Percentiles rank a stretch among this genome's conserved stretches.
These are phyloP conservation scores for Sebastolobus alascanus DNA, from an alignment of 2,797 vertebrate species.

Conservation along the genomic window DNA sequence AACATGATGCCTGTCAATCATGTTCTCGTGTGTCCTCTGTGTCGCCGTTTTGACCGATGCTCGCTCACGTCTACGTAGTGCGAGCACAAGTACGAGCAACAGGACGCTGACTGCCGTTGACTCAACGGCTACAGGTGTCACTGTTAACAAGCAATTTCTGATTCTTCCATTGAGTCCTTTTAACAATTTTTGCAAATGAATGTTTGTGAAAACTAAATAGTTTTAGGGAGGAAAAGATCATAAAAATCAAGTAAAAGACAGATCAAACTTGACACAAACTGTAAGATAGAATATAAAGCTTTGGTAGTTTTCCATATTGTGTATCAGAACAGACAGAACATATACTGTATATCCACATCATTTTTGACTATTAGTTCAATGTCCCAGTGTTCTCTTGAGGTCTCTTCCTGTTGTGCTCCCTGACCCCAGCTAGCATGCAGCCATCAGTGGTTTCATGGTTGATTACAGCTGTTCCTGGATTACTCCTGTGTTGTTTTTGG, in stretches of 20 bases:
- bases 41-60: too few relatives aligned
- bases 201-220: background rate
- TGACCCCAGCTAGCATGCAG: slow-evolving; percentile 73
- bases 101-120: too few relatives aligned
- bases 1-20: background rate
- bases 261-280: background rate
- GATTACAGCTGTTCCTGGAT: slow-evolving; percentile 81
- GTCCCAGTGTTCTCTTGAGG: slow-evolving; percentile 64
- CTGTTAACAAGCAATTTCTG: too few relatives aligned
- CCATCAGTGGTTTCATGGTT: slow-evolving; percentile 78
- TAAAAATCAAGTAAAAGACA: background rate
- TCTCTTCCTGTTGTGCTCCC: slow-evolving; percentile 67
- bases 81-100: too few relatives aligned
- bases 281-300: background rate
- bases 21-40: too few relatives aligned
- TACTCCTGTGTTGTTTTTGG: slow-evolving; percentile 81
- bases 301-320: background rate
- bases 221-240: background rate
- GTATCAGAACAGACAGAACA: background rate
- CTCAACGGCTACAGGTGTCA: too few relatives aligned
- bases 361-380: slow-evolving; percentile 73
- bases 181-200: background rate
- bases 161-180: too few relatives aligned
- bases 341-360: background rate
- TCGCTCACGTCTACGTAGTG: too few relatives aligned